A percentile compares a stretch with the other conserved stretches of the same genome.
These are phyloP conservation scores for Fabriciana adippe DNA, from an alignment of 2,888 invertebrate species.

Conservation along the genomic window DNA sequence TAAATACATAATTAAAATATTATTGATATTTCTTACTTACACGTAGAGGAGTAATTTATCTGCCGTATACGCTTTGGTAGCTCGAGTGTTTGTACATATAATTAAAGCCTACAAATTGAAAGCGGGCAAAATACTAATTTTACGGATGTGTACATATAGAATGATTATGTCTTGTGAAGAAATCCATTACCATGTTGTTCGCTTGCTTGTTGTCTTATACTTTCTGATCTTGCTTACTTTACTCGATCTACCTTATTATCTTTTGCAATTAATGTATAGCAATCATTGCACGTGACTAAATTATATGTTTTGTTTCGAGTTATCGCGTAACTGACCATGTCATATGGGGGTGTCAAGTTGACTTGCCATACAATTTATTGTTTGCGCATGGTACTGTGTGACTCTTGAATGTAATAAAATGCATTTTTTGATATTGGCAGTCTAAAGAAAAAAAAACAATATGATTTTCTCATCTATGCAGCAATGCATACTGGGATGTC, in stretches of 20 bases:
- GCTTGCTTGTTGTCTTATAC: slow-evolving; percentile 27
- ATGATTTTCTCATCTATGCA: no score
- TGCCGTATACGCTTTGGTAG: neutral
- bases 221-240: slow-evolving; percentile 26
- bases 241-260: slow-evolving; percentile 1
- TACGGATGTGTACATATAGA: slow-evolving; percentile 45
- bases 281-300: neutral
- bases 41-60: no score
- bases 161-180: slow-evolving; percentile 67
- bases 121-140: neutral
- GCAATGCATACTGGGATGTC: no score
- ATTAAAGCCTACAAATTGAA: no score
- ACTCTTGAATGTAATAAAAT: no score
- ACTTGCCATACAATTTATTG: neutral
- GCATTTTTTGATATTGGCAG: no score
- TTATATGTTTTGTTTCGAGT: neutral
- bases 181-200: slow-evolving; percentile 30
- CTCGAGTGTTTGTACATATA: neutral
- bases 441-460: no score
- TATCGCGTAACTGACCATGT: neutral
- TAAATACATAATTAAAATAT: no score
- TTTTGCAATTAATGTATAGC: neutral
- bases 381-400: no score
- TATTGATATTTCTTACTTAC: no score
- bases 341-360: neutral